Evolutionary conservation across 1,140 invertebrate species (phyloP), one percentile per base, ranked within the genome.

Genomic region (Drosophila quadrilineata): DNA sequence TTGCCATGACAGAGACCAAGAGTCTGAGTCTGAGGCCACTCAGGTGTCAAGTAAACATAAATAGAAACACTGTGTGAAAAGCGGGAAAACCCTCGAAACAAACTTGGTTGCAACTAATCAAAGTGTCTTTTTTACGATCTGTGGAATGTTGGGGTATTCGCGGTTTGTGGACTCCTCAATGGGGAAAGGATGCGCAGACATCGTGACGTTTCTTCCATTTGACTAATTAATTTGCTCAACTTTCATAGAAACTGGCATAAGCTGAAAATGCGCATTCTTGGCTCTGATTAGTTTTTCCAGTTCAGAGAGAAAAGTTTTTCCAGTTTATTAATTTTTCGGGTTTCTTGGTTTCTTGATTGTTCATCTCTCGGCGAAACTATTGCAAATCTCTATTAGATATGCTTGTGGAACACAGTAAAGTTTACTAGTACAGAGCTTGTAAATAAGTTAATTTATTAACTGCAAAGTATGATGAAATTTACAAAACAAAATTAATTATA

Each of bases 161-260:
- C n/a, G n/a, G n/a, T n/a, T n/a, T n/a, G n/a, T n/a, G n/a, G n/a
- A n/a, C n/a, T n/a, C n/a, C n/a, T n/a, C n/a, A n/a, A n/a, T n/a
- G n/a, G n/a, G n/a, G n/a, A n/a, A n/a, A n/a, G n/a, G n/a, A 67
- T 65, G 52, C 59, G 43, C 73, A 59, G 60, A 45, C 58, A 66
- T 48, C 33, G 36, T 41, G 48, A 48, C 67, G 53, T 43, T 50
- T 60, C 35, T 69, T 59, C 64, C 73, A 67, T 57, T 77, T 77
- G 70, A 71, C 79, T 84, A 84, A 84, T 84, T 84, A 85, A 84
- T 77, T 77, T 73, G 57, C 56, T 31, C 45, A 82, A 84, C 63
- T 84, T 82, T 59, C 71, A 50, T 60, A n/a, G 50, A 54, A 48
- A 17, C 4, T 22, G 6, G 17, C 21, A 24, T 33, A 22, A 49